phyloP scores from a whole-genome alignment of 2,797 vertebrate species.

The Lutjanus argentimaculatus region DNA sequence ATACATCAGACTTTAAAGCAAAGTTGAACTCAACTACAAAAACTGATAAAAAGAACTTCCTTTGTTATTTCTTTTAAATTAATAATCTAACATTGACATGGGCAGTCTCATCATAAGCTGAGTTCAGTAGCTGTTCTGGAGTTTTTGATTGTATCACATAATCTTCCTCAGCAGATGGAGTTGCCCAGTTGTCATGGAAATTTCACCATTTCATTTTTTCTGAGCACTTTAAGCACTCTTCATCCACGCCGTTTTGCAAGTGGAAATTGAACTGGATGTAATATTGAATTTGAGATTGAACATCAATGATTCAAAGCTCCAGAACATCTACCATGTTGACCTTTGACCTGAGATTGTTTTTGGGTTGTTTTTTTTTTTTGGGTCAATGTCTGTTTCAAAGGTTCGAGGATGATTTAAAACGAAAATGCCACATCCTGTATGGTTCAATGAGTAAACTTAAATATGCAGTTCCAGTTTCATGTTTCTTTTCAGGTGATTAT shows the following conservation, averaged over 20 bases:
- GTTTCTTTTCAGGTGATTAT: too few relatives aligned
- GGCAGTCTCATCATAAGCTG: not conserved
- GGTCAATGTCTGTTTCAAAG: not conserved
- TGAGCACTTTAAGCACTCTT: not conserved
- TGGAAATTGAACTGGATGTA: too few relatives aligned
- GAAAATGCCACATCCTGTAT: not conserved
- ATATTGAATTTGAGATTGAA: not conserved
- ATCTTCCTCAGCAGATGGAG: not conserved
- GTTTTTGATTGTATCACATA: not conserved
- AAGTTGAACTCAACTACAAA: too few relatives aligned
- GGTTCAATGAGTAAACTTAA: too few relatives aligned
- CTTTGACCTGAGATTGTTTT: not conserved
- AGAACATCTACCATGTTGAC: not conserved
- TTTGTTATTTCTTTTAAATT: not conserved
- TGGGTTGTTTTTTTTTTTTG: not conserved
- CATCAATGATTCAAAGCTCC: not conserved
- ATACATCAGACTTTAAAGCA: too few relatives aligned
- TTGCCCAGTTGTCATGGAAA: not conserved
- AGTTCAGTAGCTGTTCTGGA: too few relatives aligned
- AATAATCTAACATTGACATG: not conserved
- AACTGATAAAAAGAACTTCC: too few relatives aligned
- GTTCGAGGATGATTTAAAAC: not conserved
- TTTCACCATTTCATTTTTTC: not conserved
- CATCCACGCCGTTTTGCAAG: not conserved
- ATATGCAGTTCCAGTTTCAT: too few relatives aligned